Evolutionary conservation across 53 echinoderm and acorn worm species (phyloP).

Genomic region (Stichopus horrens): DNA sequence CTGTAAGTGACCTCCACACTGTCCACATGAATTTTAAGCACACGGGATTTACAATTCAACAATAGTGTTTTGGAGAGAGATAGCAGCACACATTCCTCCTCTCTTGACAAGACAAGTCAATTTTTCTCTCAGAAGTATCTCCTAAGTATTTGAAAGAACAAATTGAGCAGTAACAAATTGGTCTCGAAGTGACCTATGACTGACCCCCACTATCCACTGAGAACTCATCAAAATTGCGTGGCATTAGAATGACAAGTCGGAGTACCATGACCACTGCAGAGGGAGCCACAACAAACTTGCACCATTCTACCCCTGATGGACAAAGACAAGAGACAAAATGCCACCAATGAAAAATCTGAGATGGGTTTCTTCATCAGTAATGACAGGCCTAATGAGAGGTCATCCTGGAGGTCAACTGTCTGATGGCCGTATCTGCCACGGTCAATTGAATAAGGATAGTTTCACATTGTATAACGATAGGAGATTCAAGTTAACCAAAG

Average conservation of each 20-base stretch:
- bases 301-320: neutral
- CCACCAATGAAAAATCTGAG: no score
- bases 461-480: neutral
- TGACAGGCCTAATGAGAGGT: neutral
- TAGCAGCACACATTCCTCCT: no score
- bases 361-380: neutral
- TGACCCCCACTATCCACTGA: neutral
- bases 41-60: no score
- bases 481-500: neutral
- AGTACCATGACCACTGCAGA: neutral
- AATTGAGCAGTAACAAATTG: neutral
- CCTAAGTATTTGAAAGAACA: no score
- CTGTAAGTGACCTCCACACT: no score
- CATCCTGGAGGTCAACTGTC: neutral
- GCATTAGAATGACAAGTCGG: neutral
- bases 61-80: no score
- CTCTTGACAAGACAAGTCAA: no score
- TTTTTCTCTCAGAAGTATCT: no score
- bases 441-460: neutral
- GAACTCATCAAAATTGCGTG: neutral
- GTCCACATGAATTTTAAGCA: no score
- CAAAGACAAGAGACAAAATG: neutral
- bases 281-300: neutral
- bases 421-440: neutral
- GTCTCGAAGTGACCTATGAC: neutral